Percentiles rank a stretch among this genome's conserved stretches.
phyloP scores from a whole-genome alignment of 2,113 vertebrate genomes.

The Nansenia antarctica region DNA sequence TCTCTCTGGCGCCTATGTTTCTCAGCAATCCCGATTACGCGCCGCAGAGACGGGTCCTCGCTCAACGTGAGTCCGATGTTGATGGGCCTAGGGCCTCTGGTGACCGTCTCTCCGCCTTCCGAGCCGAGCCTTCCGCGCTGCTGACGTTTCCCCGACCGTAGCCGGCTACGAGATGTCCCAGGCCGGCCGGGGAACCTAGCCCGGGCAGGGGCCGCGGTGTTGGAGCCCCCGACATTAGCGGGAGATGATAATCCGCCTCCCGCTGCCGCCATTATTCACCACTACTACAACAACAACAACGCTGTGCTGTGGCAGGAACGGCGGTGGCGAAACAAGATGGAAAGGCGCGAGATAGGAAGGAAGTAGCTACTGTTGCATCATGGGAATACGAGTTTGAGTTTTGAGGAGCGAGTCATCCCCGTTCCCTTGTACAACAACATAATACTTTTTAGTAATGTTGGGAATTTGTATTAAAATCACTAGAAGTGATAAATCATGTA shows the following conservation, averaged over 20 bases:
- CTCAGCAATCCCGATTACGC: conserved; percentile 77
- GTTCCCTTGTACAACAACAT: background rate
- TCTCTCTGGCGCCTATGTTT: conserved; percentile 77
- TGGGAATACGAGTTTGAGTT: conserved; percentile 66
- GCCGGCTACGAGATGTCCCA: conserved; percentile 64
- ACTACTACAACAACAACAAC: conserved; percentile 70
- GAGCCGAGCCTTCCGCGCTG: conserved; percentile 67
- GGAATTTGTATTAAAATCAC: background rate
- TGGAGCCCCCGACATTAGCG: conserved; percentile 65
- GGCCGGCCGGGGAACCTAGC: conserved; percentile 87
- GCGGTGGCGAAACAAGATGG: conserved; percentile 69
- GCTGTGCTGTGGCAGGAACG: conserved; percentile 52
- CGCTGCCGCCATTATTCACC: conserved; percentile 88
- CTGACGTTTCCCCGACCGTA: conserved; percentile 68
- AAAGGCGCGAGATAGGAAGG: conserved; percentile 81
- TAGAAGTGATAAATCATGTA: too few species aligned
- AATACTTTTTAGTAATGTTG: background rate
- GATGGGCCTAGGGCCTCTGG: conserved; percentile 77
- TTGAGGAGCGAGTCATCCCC: background rate
- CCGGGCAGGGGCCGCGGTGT: conserved; percentile 61
- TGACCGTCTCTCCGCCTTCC: conserved; percentile 60
- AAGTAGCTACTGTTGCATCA: conserved; percentile 55
- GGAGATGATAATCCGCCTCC: conserved; percentile 80
- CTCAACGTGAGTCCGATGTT: conserved; percentile 78
- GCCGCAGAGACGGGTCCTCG: conserved; percentile 79